Evolutionary conservation across 92 coral and sea anemone genomes (phyloP), one percentile per base, ranked within the genome.

Genomic region (Actinernus sp.): DNA sequence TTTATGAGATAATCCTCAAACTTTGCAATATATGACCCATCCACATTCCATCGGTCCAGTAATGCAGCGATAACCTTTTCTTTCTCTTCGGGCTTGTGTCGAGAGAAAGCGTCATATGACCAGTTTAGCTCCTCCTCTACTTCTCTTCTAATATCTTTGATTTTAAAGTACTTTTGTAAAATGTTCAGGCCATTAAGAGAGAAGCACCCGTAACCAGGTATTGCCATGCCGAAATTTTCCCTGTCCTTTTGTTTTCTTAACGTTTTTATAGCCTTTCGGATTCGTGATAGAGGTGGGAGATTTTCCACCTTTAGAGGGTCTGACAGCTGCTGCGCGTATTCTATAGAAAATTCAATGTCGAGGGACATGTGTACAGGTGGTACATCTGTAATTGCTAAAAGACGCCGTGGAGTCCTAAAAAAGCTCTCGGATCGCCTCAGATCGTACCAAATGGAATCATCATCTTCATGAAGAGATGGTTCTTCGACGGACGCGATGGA

Each of bases 61-160:
- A 71, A 30, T 57, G 59, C 78, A 29, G 46, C 4, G 24, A 48
- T 58, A 13, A 71, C 78, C 41, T 22, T 29, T 16, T 1, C 32
- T 41, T 49, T 12, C 30, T 34, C 67, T 14, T 18, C 18, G n/a
- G n/a, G n/a, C n/a, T n/a, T n/a, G n/a, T n/a, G n/a, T n/a, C n/a
- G n/a, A n/a, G n/a, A n/a, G n/a, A 34, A 34, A 6, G 41, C 41
- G 14, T 6, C 41, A 34, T 34, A 14, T 34, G 14, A 14, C 41
- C 41, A 34, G 8, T 34, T 34, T 14, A 6, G 8, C 14, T 34
- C 14, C 41, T 34, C 14, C 14, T 34, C 14, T 34, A 34, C 41
- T 14, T 34, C 41, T 6, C 41, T 6, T 34, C 14, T 34, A 14
- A 34, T 14, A 14, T 34, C 41, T 14, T 6, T 34, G 41, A 34